These are phyloP conservation scores for Setipinna tenuifilis DNA, from an alignment of 2,797 vertebrate species.

Conservation along the genomic window DNA sequence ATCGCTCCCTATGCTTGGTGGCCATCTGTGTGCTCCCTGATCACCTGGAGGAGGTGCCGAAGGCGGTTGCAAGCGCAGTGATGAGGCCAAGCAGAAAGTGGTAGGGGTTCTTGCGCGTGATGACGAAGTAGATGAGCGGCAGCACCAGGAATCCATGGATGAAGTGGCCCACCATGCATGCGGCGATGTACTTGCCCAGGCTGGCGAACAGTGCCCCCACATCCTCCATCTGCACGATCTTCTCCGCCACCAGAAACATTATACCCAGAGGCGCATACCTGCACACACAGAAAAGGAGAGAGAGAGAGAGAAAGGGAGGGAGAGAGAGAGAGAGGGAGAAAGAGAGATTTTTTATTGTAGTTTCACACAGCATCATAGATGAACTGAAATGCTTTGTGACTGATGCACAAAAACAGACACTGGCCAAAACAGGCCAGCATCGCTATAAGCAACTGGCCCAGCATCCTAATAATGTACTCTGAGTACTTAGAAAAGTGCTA, in stretches of 20 bases:
- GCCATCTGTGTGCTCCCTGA: too few relatives aligned
- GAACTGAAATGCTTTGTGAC: too few relatives aligned
- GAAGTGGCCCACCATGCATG: slow-evolving; percentile 85
- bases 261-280: slow-evolving; percentile 92
- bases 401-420: too few relatives aligned
- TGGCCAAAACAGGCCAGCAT: too few relatives aligned
- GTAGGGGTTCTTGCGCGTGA: slow-evolving; percentile 89
- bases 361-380: too few relatives aligned
- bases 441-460: too few relatives aligned
- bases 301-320: neutral
- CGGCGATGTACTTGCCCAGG: slow-evolving; percentile 88
- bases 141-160: slow-evolving; percentile 85
- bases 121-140: slow-evolving; percentile 82
- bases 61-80: slow-evolving; percentile 84
- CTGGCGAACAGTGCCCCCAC: slow-evolving; percentile 78
- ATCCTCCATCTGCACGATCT: slow-evolving; percentile 88
- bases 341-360: too few relatives aligned
- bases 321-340: neutral
- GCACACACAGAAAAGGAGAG: neutral
- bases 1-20: too few relatives aligned
- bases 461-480: too few relatives aligned
- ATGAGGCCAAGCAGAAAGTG: slow-evolving; percentile 86
- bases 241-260: slow-evolving; percentile 89
- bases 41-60: slow-evolving; percentile 90
- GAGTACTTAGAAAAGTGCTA: too few relatives aligned